phyloP scores from a whole-genome alignment of 2,797 vertebrate genomes.

The Poeciliopsis turneri region DNA sequence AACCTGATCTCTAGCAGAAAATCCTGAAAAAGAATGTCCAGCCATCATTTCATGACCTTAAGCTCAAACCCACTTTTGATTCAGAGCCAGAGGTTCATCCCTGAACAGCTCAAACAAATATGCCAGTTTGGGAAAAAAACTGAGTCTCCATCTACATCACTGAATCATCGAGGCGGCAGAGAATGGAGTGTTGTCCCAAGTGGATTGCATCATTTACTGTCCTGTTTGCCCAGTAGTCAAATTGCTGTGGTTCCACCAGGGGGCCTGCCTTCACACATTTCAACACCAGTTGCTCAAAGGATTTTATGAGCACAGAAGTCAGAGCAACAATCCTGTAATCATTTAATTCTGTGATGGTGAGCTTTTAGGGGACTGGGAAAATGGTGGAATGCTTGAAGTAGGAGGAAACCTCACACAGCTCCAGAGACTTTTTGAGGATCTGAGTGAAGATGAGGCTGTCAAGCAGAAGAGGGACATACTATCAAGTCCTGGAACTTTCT shows the following conservation, averaged over 20 bases:
- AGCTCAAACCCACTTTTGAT: background rate
- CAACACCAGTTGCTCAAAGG: background rate
- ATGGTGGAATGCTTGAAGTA: background rate
- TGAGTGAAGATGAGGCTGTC: background rate
- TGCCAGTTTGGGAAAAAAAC: background rate
- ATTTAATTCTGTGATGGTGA: background rate
- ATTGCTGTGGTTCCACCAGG: background rate
- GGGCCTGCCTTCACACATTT: background rate
- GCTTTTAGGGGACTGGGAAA: background rate
- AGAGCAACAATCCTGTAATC: background rate
- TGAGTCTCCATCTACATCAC: background rate
- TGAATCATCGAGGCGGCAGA: background rate
- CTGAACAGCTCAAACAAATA: background rate
- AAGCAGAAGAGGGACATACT: background rate
- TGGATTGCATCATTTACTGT: background rate
- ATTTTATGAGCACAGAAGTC: background rate
- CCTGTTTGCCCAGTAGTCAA: background rate
- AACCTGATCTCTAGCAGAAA: background rate
- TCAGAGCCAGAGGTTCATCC: background rate
- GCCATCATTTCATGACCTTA: background rate
- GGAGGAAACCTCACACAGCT: background rate
- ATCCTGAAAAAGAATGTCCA: background rate
- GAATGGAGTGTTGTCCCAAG: background rate
- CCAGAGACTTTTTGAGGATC: background rate
- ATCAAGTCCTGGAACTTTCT: background rate